Evolutionary conservation across 2,797 vertebrate genomes (phyloP).

Genomic region (Moxostoma hubbsi): DNA sequence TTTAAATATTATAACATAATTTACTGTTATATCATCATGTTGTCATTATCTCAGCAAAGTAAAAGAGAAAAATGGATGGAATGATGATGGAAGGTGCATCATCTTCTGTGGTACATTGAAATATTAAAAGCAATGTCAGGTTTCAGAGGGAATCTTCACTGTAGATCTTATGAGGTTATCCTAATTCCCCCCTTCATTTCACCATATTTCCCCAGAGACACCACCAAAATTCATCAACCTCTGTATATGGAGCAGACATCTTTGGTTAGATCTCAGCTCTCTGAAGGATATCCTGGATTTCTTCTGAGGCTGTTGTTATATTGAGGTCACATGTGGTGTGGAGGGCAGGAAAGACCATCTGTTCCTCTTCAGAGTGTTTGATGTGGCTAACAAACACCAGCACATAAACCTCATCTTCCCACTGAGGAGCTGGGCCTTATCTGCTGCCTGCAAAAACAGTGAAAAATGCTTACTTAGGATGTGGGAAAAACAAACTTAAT

Average conservation of each 20-base stretch:
- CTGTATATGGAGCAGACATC: conserved; percentile 2
- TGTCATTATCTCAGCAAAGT: too few species aligned
- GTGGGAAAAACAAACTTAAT: background rate
- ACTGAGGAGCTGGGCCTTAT: background rate
- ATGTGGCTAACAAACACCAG: conserved; percentile 48
- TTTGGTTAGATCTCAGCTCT: conserved; percentile 14
- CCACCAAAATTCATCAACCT: background rate
- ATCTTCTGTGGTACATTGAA: background rate
- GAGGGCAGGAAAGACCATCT: conserved; percentile 59
- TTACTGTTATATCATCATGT: too few species aligned
- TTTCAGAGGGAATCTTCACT: background rate
- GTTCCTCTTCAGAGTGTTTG: conserved; percentile 55
- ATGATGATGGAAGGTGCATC: too few species aligned
- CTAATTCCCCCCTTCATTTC: background rate
- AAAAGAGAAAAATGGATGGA: too few species aligned
- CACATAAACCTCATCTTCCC: conserved; percentile 34
- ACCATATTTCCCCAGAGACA: conserved; percentile 18
- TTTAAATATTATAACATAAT: too few species aligned
- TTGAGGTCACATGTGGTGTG: conserved; percentile 41
- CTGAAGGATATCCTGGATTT: conserved; percentile 28
- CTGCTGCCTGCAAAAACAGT: conserved; percentile 11
- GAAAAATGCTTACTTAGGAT: conserved; percentile 8
- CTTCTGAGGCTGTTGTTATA: conserved; percentile 56
- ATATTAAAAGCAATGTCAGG: background rate
- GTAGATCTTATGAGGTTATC: background rate